Evolutionary conservation across 1,140 invertebrate species (phyloP), one percentile per base, ranked within the genome.

Genomic region (Drosophila pallidifrons): DNA sequence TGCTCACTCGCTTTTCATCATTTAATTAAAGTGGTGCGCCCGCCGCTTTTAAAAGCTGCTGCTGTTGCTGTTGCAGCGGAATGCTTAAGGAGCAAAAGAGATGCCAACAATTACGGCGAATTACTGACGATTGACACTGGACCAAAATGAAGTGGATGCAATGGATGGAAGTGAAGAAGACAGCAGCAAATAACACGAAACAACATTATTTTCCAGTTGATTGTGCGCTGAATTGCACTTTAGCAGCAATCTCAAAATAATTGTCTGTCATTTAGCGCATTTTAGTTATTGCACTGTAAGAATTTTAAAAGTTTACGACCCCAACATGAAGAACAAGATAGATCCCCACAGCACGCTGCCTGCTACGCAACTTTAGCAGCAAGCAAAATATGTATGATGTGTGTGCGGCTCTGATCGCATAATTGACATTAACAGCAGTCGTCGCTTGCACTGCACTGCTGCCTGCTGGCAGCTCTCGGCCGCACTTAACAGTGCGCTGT

Each of bases 1-100:
- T 74, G 70, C 70, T 60, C 57, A 63, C 75, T 61, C 76, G 74
- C 81, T 80, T 83, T 85, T 54, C 65, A 87, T 54, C 65, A 87
- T 86, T 86, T 82, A 87, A 87, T 87, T 86, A 81, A 86, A 85
- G 65, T 67, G 51, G 51, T 35, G 28, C 60, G 58, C 49, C 41
- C 41, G 52, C 3, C 52, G 7, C 49, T 20, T 20, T 52, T 30
- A n/a, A 52, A 28, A 32, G 51, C 47, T 25, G 47, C 13, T 54
- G 7, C 20, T 25, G 20, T 20, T 20, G 20, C 20, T 20, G 3
- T 20, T 20, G 20, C 3, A 20, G 20, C 5, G 6, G n/a, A 32
- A 54, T 54, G 13, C 7, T 54, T 32, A 54, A 54, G 51, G n/a
- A 2, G 32, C 54, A 41, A 25, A 57, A n/a, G 54, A 57, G 35